Base-by-base conservation (phyloP, 2,797 vertebrate genomes). In the Micrastur ruficollis region DNA sequence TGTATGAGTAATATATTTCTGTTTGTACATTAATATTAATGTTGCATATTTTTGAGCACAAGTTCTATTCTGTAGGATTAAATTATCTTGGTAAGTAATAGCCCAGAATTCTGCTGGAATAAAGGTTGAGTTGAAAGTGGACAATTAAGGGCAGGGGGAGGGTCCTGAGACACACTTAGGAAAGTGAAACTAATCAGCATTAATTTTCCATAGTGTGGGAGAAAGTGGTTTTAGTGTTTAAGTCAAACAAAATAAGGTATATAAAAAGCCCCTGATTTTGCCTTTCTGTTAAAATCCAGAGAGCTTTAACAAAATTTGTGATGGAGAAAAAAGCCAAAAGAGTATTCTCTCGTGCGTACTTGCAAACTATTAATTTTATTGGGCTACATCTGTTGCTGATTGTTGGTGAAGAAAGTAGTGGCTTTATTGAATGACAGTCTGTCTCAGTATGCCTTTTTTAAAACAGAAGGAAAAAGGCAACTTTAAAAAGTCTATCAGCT, bases 291-390 rank as follows among this genome's bases (percentile, higher is more conserved):
- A 92, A 93, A 96, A 94, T 95, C 92, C 84, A 74, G 91, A 94
- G 80, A 92, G 96, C 91, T 94, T 94, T 97, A 89, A 89, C 66
- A 92, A 95, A 97, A 96, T 95, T 89, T 96, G 93, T 92, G 88
- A 93, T 92, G 92, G 93, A 94, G 88, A 74, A 94, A 96, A 91
- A 68, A 97, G 94, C 89, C 90, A 93, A 93, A 97, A 95, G 93
- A 94, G 73, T 91, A 94, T 94, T 96, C 96, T 97, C 94, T 76
- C 91, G 96, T 97, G 97, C 26, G 6, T 90, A 93, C 70, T 96
- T 96, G 81, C 92, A 93, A 96, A 97, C 96, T 98, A 93, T 97
- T 97, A 94, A 93, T 97, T 98, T 97, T 97, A 97, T 97, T 96
- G 96, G 96, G 47, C 95, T 94, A 93, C 97, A 97, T 96, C 97